Evolutionary conservation across 2,113 vertebrate genomes (phyloP), one percentile per base, ranked within the genome.

Genomic region (Zonotrichia leucophrys): DNA sequence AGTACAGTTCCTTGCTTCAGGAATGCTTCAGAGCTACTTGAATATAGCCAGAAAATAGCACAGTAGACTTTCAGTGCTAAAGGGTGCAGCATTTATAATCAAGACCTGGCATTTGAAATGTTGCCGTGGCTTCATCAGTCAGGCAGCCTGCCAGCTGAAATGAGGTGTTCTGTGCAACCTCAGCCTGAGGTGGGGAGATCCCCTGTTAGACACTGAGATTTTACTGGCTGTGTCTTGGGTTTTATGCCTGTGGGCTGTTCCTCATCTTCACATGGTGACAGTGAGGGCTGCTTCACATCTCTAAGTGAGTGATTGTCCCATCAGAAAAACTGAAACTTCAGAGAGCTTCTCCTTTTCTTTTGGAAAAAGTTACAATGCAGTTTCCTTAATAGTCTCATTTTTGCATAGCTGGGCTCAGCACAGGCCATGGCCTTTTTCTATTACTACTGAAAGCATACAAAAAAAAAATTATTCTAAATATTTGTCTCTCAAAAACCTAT

Each of bases 21-120:
- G 68, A 63, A 64, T 62, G 33, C 66, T 90, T 74, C 78, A 78
- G 70, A 70, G 31, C 31, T 63, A 19, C 50, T n/a, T 78, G 17
- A 69, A 52, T 20, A 66, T 2, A 53, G n/a, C 28, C 62, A 67
- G 31, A 94, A 90, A 68, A 76, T 19, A 21, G 35, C 63, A 80
- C 15, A 83, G 62, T 35, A 91, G 53, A 47, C 30, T 64, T 90
- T 11, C 23, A n/a, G n/a, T 33, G 18, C 49, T 73, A 25, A 72
- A 86, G 83, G 39, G 33, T 33, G 58, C 21, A 67, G 33, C 47
- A 37, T 31, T 79, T 72, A 50, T 41, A 50, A 5, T 12, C 23
- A 42, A 76, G 44, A 42, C 5, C 46, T 42, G 3, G 2, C 2
- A 8, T n/a, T 21, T 63, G 35, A 69, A 83, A 24, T 0, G 0